Base-by-base conservation (phyloP, 2,888 invertebrate genomes). In the Aphidoletes aphidimyza region DNA sequence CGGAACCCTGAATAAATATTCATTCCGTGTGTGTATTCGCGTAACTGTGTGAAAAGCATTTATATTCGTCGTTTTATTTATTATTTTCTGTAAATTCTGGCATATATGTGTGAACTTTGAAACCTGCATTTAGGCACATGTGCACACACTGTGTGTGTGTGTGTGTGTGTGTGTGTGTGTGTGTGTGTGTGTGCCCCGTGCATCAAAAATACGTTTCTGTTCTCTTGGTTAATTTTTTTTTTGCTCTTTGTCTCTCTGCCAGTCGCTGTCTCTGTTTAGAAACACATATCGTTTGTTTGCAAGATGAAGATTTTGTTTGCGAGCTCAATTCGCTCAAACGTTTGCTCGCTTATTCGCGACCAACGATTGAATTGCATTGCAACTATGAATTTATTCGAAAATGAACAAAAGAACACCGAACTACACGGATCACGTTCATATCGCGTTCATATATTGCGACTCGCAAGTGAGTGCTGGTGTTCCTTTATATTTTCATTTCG, bases 21-120 rank as follows among this genome's bases (percentile, higher is more conserved):
- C n/a, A 54, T 54, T 22, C 14, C 22, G n/a, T 22, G n/a, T 54
- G 69, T 11, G 17, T 30, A 30, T 69, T 69, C 69, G 69, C 69
- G 69, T 69, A 69, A 69, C 69, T 69, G 69, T 69, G 69, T 69
- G 69, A 69, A 69, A 69, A 69, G 69, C 69, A 69, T 69, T 69
- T 69, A 54, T 54, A 54, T 54, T 69, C 9, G 69, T 69, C 69
- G n/a, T n/a, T 69, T 69, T 54, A 54, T 54, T 30, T 69, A 69
- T 69, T 69, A 69, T 69, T 69, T 69, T 30, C 14, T 69, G 69
- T 69, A 11, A 30, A 14, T 34, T 69, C 69, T 69, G 69, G 69
- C 69, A 69, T 34, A n/a, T n/a, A 69, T 69, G 69, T 69, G 69
- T 69, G 69, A 26, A 69, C 69, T 69, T 69, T 69, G 69, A 69